phyloP scores from a whole-genome alignment of 1,140 invertebrate genomes.

The Rhopalosiphum maidis region DNA sequence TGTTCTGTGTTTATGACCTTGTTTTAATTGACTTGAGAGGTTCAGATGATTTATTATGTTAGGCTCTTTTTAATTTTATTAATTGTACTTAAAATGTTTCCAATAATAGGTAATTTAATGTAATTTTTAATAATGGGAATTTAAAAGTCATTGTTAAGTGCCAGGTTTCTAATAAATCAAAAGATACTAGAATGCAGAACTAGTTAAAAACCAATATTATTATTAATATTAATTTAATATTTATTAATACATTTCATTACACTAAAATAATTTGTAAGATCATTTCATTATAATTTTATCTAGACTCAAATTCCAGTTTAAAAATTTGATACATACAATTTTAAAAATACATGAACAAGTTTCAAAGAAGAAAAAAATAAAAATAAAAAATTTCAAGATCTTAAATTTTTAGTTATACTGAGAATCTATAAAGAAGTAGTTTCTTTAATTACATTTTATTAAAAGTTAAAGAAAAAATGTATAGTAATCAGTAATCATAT shows the following conservation, averaged over 20 bases:
- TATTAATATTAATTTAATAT: neutral
- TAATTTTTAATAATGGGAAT: neutral
- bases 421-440: neutral
- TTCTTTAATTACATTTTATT: neutral
- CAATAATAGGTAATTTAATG: neutral
- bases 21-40: neutral
- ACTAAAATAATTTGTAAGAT: neutral
- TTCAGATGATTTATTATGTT: neutral
- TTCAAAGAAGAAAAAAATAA: neutral
- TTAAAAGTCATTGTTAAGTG: neutral
- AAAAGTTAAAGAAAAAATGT: neutral
- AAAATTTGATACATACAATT: neutral
- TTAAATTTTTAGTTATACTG: neutral
- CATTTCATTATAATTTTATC: neutral
- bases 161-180: neutral
- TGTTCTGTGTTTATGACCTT: neutral
- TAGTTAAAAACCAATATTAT: neutral
- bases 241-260: neutral
- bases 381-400: neutral
- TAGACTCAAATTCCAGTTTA: neutral
- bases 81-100: neutral
- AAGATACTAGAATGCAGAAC: neutral
- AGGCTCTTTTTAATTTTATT: neutral
- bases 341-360: neutral
- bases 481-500: neutral